These are phyloP conservation scores for Megaustenia siamemsis DNA, from an alignment of 2,888 invertebrate species.

Conservation along the genomic window DNA sequence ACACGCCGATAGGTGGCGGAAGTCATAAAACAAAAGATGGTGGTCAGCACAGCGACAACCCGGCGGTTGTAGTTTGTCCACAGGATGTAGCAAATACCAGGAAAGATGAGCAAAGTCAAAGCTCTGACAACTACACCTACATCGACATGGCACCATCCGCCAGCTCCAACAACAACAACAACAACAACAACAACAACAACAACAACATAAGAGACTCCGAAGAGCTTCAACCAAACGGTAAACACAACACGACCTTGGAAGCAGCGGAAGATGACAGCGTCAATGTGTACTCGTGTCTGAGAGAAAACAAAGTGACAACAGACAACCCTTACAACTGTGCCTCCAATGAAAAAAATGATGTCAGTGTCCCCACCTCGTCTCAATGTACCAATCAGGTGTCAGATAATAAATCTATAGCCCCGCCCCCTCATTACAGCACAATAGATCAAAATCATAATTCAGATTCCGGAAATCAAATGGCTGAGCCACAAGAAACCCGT, in stretches of 20 bases:
- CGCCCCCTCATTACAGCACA: not conserved
- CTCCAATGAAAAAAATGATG: not conserved
- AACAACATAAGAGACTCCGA: too few relatives aligned
- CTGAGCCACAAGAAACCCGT: not conserved
- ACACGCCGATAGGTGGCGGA: not conserved
- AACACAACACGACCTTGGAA: too few relatives aligned
- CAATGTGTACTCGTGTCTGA: not conserved
- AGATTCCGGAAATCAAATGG: not conserved
- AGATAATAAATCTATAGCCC: not conserved
- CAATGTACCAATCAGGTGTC: not conserved
- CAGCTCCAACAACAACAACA: not conserved
- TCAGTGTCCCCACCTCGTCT: too few relatives aligned
- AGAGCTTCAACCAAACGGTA: too few relatives aligned
- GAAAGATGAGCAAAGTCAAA: not conserved
- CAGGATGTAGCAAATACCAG: not conserved
- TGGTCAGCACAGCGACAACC: not conserved
- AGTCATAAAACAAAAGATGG: not conserved
- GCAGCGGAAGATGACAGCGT: not conserved
- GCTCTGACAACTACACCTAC: not conserved
- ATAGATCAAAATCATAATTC: not conserved
- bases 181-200: too few relatives aligned
- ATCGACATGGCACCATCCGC: not conserved
- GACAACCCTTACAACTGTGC: not conserved
- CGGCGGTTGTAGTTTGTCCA: too few relatives aligned
- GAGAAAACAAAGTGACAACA: not conserved